Base-by-base conservation (phyloP, 2,888 invertebrate genomes). In the Campoplex nolae region DNA sequence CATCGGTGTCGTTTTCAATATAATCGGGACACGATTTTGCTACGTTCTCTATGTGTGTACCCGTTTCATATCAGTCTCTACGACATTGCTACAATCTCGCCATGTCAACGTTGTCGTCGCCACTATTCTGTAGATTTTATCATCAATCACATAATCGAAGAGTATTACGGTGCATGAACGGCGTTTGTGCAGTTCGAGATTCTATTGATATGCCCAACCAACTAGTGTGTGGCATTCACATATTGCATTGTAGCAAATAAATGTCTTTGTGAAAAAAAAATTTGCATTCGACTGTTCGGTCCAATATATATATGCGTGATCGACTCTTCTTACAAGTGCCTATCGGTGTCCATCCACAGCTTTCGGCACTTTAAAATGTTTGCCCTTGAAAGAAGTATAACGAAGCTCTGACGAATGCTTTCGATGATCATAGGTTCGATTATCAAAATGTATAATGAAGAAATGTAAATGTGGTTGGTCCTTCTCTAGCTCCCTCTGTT, bases 1-100 rank as follows among this genome's bases (percentile, higher is more conserved):
- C 84, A 88, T 88, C 85, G 83, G 84, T 84, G 81, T 85, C 83
- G 77, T 77, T 78, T 88, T 88, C 74, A 71, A 88, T 88, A 83
- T 84, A 83, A 88, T 86, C 83, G 80, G 48, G 71, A 86, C 86
- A 84, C 67, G 82, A 51, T 71, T 81, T 18, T 70, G 70, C 82
- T 78, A 62, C 68, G 77, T 84, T n/a, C 58, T 48, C 80, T 76
- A 77, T 65, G 73, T 80, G 51, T 86, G 76, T 67, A 77, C 32
- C 76, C 42, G 23, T 45, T 62, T 51, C 51, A 73, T 79, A 71
- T 42, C 68, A 51, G 70, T 35, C 48, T 76, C 70, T 51, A 28
- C 68, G 8, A 23, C 38, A 48, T 76, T 0, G 48, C 32, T 28
- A 23, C 71, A 35, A 62, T 38, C 35, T 58, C 51, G 16, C 58